Evolutionary conservation across 2,797 vertebrate species (phyloP).

Genomic region (Peromyscus aztecus): DNA sequence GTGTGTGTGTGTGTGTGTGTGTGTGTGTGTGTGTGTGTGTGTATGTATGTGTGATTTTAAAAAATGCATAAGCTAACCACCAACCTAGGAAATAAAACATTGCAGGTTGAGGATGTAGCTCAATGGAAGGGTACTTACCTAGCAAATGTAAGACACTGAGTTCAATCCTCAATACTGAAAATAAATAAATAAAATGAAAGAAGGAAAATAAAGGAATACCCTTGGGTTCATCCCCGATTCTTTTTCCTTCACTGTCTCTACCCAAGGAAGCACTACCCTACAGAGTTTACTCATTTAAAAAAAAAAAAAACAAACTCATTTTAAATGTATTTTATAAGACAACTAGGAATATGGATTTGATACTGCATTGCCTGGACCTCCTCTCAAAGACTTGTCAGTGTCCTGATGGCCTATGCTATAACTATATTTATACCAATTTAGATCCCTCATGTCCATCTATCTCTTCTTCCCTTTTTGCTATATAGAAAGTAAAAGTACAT

Average conservation of each 20-base stretch:
- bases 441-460: background rate
- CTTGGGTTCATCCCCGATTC: background rate
- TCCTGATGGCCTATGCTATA: background rate
- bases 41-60: background rate
- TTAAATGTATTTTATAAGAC: constrained; percentile 7
- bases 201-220: background rate
- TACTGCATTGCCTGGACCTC: background rate
- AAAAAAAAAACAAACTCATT: background rate
- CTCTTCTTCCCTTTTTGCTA: background rate
- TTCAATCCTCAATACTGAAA: background rate
- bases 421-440: constrained; percentile 2
- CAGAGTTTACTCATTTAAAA: background rate
- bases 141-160: background rate
- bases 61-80: background rate
- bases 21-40: background rate
- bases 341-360: background rate
- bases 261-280: background rate
- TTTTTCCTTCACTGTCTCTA: background rate
- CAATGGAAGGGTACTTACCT: background rate
- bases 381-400: background rate
- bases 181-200: background rate
- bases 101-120: background rate
- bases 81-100: background rate
- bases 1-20: background rate
- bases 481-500: background rate